phyloP scores from a whole-genome alignment of 2,797 vertebrate genomes.

The Sebastes matsubarae region DNA sequence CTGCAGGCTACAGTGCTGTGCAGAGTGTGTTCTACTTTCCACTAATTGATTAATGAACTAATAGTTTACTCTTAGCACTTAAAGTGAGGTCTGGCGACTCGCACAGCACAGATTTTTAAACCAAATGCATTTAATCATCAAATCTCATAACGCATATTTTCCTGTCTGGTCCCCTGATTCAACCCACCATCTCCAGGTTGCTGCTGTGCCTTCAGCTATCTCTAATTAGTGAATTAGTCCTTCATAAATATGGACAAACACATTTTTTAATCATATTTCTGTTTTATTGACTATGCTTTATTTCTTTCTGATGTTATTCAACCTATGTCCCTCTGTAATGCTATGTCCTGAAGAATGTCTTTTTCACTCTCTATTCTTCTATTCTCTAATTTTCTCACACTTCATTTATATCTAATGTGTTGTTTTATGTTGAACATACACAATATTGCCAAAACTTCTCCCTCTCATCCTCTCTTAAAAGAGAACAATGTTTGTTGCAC shows the following conservation, averaged over 20 bases:
- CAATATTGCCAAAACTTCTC: slow-evolving; percentile 1
- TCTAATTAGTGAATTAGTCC: not conserved
- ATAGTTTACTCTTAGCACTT: not conserved
- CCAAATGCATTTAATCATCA: slow-evolving; percentile 3
- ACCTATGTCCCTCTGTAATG: not conserved
- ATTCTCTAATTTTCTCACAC: not conserved
- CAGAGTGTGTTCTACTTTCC: no score
- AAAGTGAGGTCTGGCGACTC: not conserved
- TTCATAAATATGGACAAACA: not conserved
- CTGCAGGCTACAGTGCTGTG: no score
- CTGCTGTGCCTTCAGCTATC: not conserved
- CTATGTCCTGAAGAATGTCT: not conserved
- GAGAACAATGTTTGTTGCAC: slow-evolving; percentile 33
- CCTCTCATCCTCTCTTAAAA: slow-evolving; percentile 15
- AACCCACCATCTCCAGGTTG: not conserved
- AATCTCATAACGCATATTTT: not conserved
- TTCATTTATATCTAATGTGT: slow-evolving; percentile 2
- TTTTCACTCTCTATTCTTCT: slow-evolving; percentile 10
- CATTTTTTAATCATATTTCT: not conserved
- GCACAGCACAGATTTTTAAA: not conserved
- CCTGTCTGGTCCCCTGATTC: not conserved
- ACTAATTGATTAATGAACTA: not conserved
- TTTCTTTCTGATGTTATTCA: slow-evolving; percentile 6
- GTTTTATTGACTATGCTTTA: not conserved
- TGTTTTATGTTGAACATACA: slow-evolving; percentile 19